Base-by-base conservation (phyloP, 2,113 vertebrate genomes). In the Passer montanus region DNA sequence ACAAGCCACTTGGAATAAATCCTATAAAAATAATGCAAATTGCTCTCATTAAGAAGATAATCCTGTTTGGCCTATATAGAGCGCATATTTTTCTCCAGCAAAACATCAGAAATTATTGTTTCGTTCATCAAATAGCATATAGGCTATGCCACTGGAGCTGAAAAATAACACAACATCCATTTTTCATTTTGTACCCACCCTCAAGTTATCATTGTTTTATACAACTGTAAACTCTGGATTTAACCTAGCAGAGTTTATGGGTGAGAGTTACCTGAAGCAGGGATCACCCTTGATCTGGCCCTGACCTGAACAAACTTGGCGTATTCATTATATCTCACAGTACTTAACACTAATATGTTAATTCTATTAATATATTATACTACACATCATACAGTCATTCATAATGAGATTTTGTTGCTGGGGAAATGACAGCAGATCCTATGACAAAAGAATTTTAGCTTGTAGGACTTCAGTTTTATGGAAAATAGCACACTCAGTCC, bases 11-110 rank as follows among this genome's bases (percentile, higher is more conserved):
- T 39, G 35, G 88, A 96, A 97, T 96, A 97, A 96, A 96, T 97
- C 95, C 95, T 95, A 96, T 97, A 97, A 96, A 97, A 97, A 97
- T 90, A 96, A 96, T 96, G 95, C 90, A 95, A 91, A 96, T 95
- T 96, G 78, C n/a, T 80, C 84, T 95, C 95, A 94, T 97, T 97
- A 97, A 94, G 92, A 97, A 94, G 96, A 97, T 97, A 97, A 97
- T 97, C 95, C 91, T 95, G 92, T 96, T 97, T 97, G 94, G 89
- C 80, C 92, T 97, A 79, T 64, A 87, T 86, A 94, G 58, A 94
- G 76, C 91, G 94, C 79, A 60, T 87, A 75, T 86, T 87, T 92
- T 93, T 95, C 74, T 89, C 41, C 41, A 94, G 79, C n/a, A 96
- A 80, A 94, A 72, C 26, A 68, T 87, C 41, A 83, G 67, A 94